Base-by-base conservation (phyloP, 2,797 vertebrate genomes). In the Lateolabrax maculatus region DNA sequence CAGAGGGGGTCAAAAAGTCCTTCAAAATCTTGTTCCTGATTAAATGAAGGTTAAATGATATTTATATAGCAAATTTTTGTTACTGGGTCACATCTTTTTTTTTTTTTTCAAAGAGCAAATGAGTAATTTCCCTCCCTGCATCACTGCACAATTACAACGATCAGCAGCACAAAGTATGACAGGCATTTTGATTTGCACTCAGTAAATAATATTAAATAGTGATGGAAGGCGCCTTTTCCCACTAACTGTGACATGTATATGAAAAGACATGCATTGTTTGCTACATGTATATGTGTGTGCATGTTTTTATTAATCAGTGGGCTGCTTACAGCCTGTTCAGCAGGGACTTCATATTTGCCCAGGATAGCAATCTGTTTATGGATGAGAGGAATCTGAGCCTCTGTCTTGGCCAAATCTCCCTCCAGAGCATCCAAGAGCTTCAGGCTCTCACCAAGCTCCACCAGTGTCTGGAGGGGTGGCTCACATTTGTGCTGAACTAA, bases 281-380 rank as follows among this genome's bases (percentile, higher is more conserved):
- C 9, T n/a, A 23, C 31, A 34, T 34, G 31, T 51, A 23, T 25
- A 41, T 34, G 3, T 60, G 49, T 48, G 36, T 41, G 53, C 18
- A 66, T 53, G 46, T 77, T 77, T 71, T 5, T 43, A 77, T 46
- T 66, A 36, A 49, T 80, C 36, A 74, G 29, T 53, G 39, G n/a
- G n/a, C 25, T 70, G 91, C 94, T 93, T 79, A 95, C 94, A 31
- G 44, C 71, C 3, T 92, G 92, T 1, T 93, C 91, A 29, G 95
- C 90, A 0, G 84, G 58, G 79, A 96, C 90, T 71, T 96, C 93
- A 0, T 94, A 94, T 85, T 95, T 95, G 73, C 95, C 92, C 37
- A 94, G 89, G 67, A 95, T 93, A 89, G 90, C 74, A 79, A 96
- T 96, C 87, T 96, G 95, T 74, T 97, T 94, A 0, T 95, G 95